Evolutionary conservation across 2,113 vertebrate species (phyloP), one percentile per base, ranked within the genome.

Genomic region (Macquaria ambigua): DNA sequence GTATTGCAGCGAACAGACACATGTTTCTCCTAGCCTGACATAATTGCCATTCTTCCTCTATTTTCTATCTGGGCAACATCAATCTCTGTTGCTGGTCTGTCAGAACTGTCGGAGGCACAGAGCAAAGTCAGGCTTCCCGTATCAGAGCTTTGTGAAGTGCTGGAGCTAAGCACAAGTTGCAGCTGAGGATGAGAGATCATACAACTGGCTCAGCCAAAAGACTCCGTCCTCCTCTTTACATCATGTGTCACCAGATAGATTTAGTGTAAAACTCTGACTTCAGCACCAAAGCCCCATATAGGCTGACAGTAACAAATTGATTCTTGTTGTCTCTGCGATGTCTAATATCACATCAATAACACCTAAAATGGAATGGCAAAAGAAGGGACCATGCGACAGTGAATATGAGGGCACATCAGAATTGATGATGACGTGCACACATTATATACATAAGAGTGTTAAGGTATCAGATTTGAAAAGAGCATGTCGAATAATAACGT

Each of bases 41-140:
- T 95, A 96, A 96, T 96, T 96, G 95, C 94, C 93, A 95, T 95
- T 96, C 94, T 94, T 94, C 93, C 91, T 94, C 93, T 94, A 91
- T 92, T 94, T 95, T 95, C 94, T 94, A 96, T 95, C 95, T 92
- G 90, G 88, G 89, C 93, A 93, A 93, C 95, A 96, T 96, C 95
- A 96, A 96, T 96, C 95, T 95, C 90, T 89, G 92, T 91, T 93
- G 94, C 89, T 61, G 87, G 81, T 92, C 94, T 96, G 96, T 95
- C 95, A 95, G 92, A 95, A 87, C 88, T 93, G 93, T 95, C 91
- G 85, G 92, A 91, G 82, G 84, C 84, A 77, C 82, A 23, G 82
- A 87, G 92, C 80, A 91, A 89, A 94, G 88, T 92, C 87, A 89
- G 84, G 76, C 82, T 90, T 48, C 88, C 71, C 10, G 25, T 87